Evolutionary conservation across 1,140 invertebrate genomes (phyloP), one percentile per base, ranked within the genome.

Genomic region (Brachionus angularis): DNA sequence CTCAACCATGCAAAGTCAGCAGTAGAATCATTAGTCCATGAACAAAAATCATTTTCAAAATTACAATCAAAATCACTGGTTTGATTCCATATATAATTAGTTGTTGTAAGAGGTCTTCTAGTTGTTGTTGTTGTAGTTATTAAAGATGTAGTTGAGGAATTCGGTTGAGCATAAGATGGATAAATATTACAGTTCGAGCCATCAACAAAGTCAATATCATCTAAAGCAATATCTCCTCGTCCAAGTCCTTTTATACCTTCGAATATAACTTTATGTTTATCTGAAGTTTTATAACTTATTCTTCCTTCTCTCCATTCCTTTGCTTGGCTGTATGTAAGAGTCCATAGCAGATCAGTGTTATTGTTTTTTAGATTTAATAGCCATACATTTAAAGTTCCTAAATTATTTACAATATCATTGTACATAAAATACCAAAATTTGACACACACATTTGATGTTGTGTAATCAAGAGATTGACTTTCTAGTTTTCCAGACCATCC

Each of bases 361-460:
- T 46, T 46, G 16, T 23, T 29, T n/a, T 18, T 34, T 5, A 47
- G 31, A n/a, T 70, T 33, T 3, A 39, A 21, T 7, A 70, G 16
- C 12, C 23, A 52, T 14, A 70, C n/a, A 53, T 70, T 70, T 5
- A 70, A 16, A 10, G 67, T 70, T 78, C 77, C 77, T 10, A 83
- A 85, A 0, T 82, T 82, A 69, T 77, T 77, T 12, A 87, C 88
- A 8, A 69, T 33, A 8, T 50, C 64, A 33, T 75, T 76, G 33
- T 73, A 46, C 33, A 77, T 55, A 49, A 75, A 74, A 64, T 77
- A 77, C 52, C 53, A 75, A 44, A 75, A 73, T 25, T 4, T 71
- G n/a, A 75, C n/a, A 34, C 49, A 49, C 29, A 71, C 73, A 39
- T 64, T 31, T 36, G 27, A 21, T 18, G 23, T 5, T 10, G 29